Evolutionary conservation across 2,888 invertebrate species (phyloP).

Genomic region (Cheilosia variabilis): DNA sequence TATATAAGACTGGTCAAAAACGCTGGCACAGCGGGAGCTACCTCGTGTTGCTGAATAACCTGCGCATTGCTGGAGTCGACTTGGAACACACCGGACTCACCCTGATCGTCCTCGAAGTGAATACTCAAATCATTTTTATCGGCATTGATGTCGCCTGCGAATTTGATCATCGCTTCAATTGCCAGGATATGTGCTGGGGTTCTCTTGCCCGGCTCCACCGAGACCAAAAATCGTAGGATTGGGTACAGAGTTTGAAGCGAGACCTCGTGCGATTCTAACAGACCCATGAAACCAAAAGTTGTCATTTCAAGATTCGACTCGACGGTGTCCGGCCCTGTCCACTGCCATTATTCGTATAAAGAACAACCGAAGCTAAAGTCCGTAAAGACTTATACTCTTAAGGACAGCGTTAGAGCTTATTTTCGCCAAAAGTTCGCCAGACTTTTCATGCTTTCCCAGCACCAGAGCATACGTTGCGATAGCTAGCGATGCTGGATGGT

Average conservation of each 20-base stretch:
- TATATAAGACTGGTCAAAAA: too few species aligned
- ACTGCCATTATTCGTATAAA: not conserved
- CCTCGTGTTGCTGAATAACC: slow-evolving; percentile 88
- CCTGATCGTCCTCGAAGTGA: slow-evolving; percentile 79
- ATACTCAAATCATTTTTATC: slow-evolving; percentile 81
- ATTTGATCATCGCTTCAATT: slow-evolving; percentile 87
- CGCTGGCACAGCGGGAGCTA: not conserved
- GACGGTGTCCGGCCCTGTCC: slow-evolving; percentile 17
- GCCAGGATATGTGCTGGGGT: slow-evolving; percentile 84
- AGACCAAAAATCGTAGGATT: slow-evolving; percentile 89
- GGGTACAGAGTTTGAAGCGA: slow-evolving; percentile 81
- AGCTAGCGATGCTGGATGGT: not conserved
- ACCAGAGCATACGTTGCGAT: slow-evolving; percentile 41
- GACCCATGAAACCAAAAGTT: slow-evolving; percentile 80
- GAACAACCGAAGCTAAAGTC: not conserved
- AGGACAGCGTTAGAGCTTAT: not conserved
- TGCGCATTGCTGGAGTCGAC: slow-evolving; percentile 91
- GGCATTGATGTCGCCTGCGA: slow-evolving; percentile 85
- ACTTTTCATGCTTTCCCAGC: slow-evolving; percentile 40
- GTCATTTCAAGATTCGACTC: slow-evolving; percentile 78
- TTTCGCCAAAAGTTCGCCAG: slow-evolving; percentile 1
- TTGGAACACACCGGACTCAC: slow-evolving; percentile 84
- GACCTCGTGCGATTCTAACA: slow-evolving; percentile 77
- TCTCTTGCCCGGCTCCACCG: slow-evolving; percentile 79
- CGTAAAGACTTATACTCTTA: not conserved